A percentile compares a stretch with the other conserved stretches of the same genome.
Evolutionary conservation across 1,140 invertebrate species (phyloP).

Genomic region (Aphaenogaster rudis): DNA sequence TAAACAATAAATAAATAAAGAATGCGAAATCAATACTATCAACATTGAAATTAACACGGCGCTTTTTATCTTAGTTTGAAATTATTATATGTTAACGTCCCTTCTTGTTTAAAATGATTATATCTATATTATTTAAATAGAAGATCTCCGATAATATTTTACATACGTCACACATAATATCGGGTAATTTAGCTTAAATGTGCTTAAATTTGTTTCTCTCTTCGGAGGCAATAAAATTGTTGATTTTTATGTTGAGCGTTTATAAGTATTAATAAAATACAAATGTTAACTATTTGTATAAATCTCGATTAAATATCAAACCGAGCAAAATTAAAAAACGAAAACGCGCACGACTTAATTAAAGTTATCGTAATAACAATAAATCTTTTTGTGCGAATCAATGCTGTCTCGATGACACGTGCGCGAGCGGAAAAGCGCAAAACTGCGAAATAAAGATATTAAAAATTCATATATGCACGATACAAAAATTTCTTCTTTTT

Average conservation of each 20-base stretch:
- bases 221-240: neutral
- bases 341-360: neutral
- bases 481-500: slow-evolving; percentile 17
- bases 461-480: slow-evolving; percentile 29
- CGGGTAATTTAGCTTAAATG: neutral
- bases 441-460: slow-evolving; percentile 5
- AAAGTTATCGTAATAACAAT: neutral
- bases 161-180: neutral
- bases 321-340: neutral
- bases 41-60: neutral
- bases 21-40: neutral
- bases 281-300: neutral
- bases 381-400: neutral
- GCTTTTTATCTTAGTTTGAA: neutral
- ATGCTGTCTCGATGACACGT: slow-evolving; percentile 5
- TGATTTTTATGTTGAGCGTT: neutral
- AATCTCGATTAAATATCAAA: neutral
- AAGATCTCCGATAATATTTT: neutral
- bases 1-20: neutral
- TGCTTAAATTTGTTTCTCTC: neutral
- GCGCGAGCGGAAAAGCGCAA: neutral
- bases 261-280: neutral
- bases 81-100: neutral
- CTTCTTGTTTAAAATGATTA: neutral
- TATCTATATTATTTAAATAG: neutral